These are phyloP conservation scores for Bombylius discolor DNA, from an alignment of 2,888 invertebrate species.

Conservation along the genomic window DNA sequence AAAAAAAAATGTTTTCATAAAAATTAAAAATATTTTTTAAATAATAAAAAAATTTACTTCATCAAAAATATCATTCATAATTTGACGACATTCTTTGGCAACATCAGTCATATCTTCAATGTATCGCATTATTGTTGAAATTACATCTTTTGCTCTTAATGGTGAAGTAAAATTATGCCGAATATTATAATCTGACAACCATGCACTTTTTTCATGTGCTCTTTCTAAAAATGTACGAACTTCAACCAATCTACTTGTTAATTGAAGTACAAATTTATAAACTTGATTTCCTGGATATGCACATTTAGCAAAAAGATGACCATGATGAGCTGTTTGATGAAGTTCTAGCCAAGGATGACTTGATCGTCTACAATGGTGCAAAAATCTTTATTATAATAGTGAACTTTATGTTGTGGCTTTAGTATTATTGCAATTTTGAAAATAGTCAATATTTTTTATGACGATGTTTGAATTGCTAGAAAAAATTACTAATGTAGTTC, in stretches of 20 bases:
- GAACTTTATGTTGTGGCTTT: no score
- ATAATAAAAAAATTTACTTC: conserved; percentile 22
- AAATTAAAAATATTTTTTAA: background rate
- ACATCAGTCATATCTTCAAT: conserved; percentile 44
- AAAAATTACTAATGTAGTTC: no score
- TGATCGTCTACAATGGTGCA: conserved; percentile 20
- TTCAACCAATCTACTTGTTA: conserved; percentile 34
- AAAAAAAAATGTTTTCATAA: background rate
- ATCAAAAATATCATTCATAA: conserved; percentile 46
- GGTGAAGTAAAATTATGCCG: conserved; percentile 56
- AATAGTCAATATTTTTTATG: no score
- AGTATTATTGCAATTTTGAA: no score
- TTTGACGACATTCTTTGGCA: conserved; percentile 42
- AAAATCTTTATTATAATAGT: no score
- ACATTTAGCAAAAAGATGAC: conserved; percentile 46
- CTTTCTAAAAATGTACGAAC: conserved; percentile 30
- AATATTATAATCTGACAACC: conserved; percentile 59
- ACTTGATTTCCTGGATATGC: conserved; percentile 50
- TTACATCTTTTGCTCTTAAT: conserved; percentile 48
- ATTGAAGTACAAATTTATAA: conserved; percentile 36
- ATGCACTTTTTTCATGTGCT: conserved; percentile 37
- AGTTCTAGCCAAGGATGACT: conserved; percentile 43
- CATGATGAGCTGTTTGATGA: conserved; percentile 45
- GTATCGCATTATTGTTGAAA: conserved; percentile 42
- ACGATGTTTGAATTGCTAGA: no score